Evolutionary conservation across 1,140 invertebrate species (phyloP).

Genomic region (Chrysopa pallens): DNA sequence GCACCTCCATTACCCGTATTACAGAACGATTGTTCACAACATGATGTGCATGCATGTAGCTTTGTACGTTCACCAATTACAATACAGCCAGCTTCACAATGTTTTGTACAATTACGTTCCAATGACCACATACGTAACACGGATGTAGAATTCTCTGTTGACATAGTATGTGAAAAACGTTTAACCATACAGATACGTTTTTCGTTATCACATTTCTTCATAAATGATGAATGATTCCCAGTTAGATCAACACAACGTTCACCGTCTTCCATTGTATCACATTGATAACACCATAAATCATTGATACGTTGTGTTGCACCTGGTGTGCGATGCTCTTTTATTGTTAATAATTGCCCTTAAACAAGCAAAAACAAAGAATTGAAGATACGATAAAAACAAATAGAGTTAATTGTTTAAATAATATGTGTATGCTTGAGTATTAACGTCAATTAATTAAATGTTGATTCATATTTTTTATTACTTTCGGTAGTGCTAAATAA

Average conservation of each 20-base stretch:
- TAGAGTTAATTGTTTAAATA: no score
- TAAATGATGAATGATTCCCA: slow-evolving; percentile 37
- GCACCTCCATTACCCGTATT: slow-evolving; percentile 44
- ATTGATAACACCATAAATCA: slow-evolving; percentile 62
- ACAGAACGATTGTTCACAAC: slow-evolving; percentile 59
- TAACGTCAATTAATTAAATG: no score
- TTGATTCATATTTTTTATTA: no score
- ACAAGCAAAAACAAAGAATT: not conserved
- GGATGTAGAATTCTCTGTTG: slow-evolving; percentile 59
- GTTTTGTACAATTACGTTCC: slow-evolving; percentile 60
- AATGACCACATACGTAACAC: slow-evolving; percentile 59
- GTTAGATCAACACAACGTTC: slow-evolving; percentile 46
- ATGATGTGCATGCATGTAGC: slow-evolving; percentile 63
- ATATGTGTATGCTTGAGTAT: no score
- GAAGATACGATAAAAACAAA: no score
- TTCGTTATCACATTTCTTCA: slow-evolving; percentile 54
- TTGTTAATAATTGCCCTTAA: not conserved
- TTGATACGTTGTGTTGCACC: slow-evolving; percentile 52
- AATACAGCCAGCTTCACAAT: slow-evolving; percentile 71
- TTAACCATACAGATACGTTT: slow-evolving; percentile 64
- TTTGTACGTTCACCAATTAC: slow-evolving; percentile 73
- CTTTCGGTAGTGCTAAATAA: no score
- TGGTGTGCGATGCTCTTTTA: slow-evolving; percentile 41
- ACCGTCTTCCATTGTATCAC: slow-evolving; percentile 52
- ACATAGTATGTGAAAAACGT: slow-evolving; percentile 63